These are phyloP conservation scores for Temnothorax unifasciatus DNA, from an alignment of 2,888 invertebrate species.

Conservation along the genomic window DNA sequence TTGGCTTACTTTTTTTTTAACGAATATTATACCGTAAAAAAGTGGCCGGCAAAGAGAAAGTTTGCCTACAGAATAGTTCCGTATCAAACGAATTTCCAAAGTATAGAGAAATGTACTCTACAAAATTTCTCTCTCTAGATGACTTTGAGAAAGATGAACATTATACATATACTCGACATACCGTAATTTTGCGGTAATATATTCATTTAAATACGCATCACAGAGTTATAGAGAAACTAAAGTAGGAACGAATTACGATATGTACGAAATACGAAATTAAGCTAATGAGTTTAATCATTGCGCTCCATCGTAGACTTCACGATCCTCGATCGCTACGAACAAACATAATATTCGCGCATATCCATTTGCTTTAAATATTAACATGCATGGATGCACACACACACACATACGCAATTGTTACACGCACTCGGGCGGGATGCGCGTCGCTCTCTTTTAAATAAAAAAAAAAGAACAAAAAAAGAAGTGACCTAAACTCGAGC, in stretches of 20 bases:
- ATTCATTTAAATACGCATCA: conserved; percentile 27
- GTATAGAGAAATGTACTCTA: background rate
- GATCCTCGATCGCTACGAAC: conserved; percentile 32
- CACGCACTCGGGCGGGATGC: background rate
- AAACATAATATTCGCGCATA: conserved; percentile 28
- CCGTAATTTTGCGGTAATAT: background rate
- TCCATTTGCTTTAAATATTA: conserved; percentile 34
- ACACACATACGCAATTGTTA: background rate
- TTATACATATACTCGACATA: background rate
- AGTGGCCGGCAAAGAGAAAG: conserved; percentile 1
- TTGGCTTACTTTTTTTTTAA: conserved; percentile 17
- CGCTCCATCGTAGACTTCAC: conserved; percentile 41
- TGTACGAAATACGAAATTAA: conserved; percentile 7
- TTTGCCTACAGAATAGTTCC: background rate
- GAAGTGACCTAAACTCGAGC: conserved; percentile 21
- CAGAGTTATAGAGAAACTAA: background rate
- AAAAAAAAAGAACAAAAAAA: background rate
- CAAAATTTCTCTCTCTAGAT: background rate
- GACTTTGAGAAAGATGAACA: background rate
- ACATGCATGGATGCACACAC: conserved; percentile 12
- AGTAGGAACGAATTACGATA: conserved; percentile 18
- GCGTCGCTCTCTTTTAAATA: conserved; percentile 4
- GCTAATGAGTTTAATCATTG: conserved; percentile 30
- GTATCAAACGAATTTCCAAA: background rate
- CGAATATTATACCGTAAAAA: background rate